A percentile compares a stretch with the other conserved stretches of the same genome.
These are phyloP conservation scores for Diuraphis noxia DNA, from an alignment of 1,140 invertebrate genomes.

Conservation along the genomic window DNA sequence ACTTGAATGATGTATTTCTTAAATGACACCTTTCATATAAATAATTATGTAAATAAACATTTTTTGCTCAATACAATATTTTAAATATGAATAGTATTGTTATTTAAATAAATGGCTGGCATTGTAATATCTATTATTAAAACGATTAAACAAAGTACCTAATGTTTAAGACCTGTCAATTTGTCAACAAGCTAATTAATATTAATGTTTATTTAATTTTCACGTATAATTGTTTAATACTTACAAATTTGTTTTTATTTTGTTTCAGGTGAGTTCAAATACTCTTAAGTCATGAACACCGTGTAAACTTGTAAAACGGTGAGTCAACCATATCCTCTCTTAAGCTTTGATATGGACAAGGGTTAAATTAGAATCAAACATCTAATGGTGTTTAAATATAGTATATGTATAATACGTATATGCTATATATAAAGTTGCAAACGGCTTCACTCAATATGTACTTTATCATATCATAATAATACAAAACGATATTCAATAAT, in stretches of 20 bases:
- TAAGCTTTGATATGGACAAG: not conserved
- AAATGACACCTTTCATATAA: not conserved
- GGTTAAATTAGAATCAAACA: not conserved
- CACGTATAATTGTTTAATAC: not conserved
- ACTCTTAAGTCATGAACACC: not conserved
- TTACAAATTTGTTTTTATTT: not conserved
- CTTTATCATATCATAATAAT: not conserved
- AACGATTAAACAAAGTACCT: no score
- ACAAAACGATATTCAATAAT: not conserved
- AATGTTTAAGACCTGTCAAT: not conserved
- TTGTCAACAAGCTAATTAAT: not conserved
- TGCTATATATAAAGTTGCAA: not conserved
- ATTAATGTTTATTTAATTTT: not conserved
- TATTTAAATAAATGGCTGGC: not conserved
- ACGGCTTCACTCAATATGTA: not conserved
- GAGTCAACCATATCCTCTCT: not conserved
- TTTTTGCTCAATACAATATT: not conserved
- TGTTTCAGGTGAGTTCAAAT: conserved; percentile 1
- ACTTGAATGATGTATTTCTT: not conserved
- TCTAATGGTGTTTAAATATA: not conserved
- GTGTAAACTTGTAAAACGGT: not conserved
- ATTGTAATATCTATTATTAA: not conserved
- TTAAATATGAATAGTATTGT: not conserved
- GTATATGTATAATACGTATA: not conserved
- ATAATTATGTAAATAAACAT: not conserved